Base-by-base conservation (phyloP, 2,113 vertebrate genomes). In the Oncorhynchus mykiss region DNA sequence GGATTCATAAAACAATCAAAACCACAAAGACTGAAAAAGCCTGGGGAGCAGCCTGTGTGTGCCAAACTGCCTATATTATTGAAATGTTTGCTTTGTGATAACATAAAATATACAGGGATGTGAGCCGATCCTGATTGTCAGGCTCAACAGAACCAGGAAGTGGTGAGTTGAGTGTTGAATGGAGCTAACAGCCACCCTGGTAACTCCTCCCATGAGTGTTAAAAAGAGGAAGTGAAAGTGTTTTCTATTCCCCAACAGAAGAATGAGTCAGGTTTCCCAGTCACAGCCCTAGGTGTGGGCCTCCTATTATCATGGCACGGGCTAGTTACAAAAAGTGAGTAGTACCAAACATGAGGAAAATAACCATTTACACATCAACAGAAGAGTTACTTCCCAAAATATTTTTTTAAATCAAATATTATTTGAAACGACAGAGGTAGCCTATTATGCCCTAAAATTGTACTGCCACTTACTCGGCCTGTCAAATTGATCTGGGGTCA, bases 151-250 rank as follows among this genome's bases (percentile, higher is more conserved):
- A 89, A 90, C 80, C 89, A 91, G 93, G 92, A 92, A 93, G 91
- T 88, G 82, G 29, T 22, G n/a, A 13, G 11, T 62, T 45, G 39
- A 13, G 11, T 62, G 45, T 20, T 84, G 86, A 89, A 85, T 78
- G 81, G 82, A 80, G 87, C 84, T 67, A 90, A 91, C 84, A 76
- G 87, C 77, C 73, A 78, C 82, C 5, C 24, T 48, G 75, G 14
- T 48, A 39, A 72, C 16, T 77, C 8, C 49, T 18, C 72, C 73
- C 27, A 67, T 6, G 67, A 84, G 82, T 82, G 75, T 78, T 81
- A 71, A 74, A 88, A 90, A 89, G 85, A 91, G 91, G 92, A 94
- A 93, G 89, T 85, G 80, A 87, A 78, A 86, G 82, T 67, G 72
- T 67, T 54, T 54, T 87, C 64, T 39, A 76, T 78, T 86, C 83